These are phyloP conservation scores for Phrynosoma platyrhinos DNA, from an alignment of 2,113 vertebrate genomes.

Conservation along the genomic window DNA sequence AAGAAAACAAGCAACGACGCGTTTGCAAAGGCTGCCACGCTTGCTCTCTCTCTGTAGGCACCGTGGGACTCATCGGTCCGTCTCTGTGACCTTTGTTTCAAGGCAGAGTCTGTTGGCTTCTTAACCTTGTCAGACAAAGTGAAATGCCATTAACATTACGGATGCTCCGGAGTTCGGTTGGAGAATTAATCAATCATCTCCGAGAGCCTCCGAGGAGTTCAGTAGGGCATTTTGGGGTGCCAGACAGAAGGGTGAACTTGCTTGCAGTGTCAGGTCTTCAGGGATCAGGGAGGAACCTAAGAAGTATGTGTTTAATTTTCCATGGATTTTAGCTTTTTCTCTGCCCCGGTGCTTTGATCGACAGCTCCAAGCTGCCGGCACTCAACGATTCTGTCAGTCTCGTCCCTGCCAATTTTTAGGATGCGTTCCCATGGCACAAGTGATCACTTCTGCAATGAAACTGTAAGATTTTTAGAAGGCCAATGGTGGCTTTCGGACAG, in stretches of 20 bases:
- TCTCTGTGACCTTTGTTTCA: background rate
- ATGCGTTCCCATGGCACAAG: background rate
- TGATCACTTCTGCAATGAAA: background rate
- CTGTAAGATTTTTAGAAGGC: too few species aligned
- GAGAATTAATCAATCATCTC: slow-evolving; percentile 35
- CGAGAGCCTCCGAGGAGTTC: background rate
- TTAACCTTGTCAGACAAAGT: slow-evolving; percentile 37
- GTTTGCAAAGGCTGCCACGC: background rate
- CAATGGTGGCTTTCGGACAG: too few species aligned
- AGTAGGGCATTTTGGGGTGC: background rate
- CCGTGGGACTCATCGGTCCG: slow-evolving; percentile 6
- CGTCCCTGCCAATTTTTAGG: background rate
- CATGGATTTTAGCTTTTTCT: background rate
- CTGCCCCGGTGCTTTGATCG: slow-evolving; percentile 5
- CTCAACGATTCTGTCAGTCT: background rate
- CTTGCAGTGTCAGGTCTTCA: background rate
- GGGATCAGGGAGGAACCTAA: background rate
- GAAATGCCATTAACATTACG: slow-evolving; percentile 18
- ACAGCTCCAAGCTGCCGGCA: background rate
- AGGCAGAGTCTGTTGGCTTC: slow-evolving; percentile 7
- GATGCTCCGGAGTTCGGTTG: background rate
- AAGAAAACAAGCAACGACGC: background rate
- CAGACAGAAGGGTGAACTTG: slow-evolving; percentile 1
- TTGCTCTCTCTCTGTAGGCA: background rate
- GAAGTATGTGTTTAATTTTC: background rate